Conservation (phyloP, 1,140 invertebrate species). For the Drosophila subpulchrella region DNA sequence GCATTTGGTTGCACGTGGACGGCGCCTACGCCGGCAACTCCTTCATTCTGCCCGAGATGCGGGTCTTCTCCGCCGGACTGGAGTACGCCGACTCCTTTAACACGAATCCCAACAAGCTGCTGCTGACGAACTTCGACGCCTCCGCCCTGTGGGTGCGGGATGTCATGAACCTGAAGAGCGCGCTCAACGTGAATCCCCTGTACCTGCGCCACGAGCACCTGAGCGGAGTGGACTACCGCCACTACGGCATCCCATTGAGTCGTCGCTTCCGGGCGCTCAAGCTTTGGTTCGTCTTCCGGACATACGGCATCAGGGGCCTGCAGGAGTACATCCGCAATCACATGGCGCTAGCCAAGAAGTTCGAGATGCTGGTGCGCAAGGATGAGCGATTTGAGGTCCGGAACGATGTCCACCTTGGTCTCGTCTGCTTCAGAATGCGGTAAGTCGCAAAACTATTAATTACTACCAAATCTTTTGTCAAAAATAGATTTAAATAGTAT, state of each 20-base stretch:
- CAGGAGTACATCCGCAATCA: constrained; percentile 95
- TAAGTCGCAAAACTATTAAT: constrained; percentile 37
- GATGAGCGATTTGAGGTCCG: constrained; percentile 94
- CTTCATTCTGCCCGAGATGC: constrained; percentile 94
- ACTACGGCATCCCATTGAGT: constrained; percentile 96
- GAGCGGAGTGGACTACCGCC: constrained; percentile 90
- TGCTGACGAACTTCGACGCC: constrained; percentile 95
- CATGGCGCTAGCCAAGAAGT: constrained; percentile 93
- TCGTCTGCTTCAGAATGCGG: constrained; percentile 89
- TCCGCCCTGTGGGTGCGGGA: constrained; percentile 95
- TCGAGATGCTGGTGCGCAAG: constrained; percentile 90
- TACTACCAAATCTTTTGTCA: neutral
- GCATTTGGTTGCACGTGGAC: constrained; percentile 90
- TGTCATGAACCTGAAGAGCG: constrained; percentile 92
- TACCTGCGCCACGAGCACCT: constrained; percentile 94
- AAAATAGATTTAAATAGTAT: too few species aligned
- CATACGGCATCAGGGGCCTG: constrained; percentile 92
- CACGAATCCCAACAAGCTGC: constrained; percentile 97
- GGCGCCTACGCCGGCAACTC: constrained; percentile 93
- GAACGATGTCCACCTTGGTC: constrained; percentile 91
- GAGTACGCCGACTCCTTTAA: constrained; percentile 96
- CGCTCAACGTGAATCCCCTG: constrained; percentile 95
- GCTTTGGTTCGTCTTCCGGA: constrained; percentile 94
- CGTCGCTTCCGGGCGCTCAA: constrained; percentile 94
- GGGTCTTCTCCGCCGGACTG: constrained; percentile 90